A percentile compares a stretch with the other conserved stretches of the same genome.
Conservation (phyloP, 2,113 vertebrate genomes). For the Tichodroma muraria region DNA sequence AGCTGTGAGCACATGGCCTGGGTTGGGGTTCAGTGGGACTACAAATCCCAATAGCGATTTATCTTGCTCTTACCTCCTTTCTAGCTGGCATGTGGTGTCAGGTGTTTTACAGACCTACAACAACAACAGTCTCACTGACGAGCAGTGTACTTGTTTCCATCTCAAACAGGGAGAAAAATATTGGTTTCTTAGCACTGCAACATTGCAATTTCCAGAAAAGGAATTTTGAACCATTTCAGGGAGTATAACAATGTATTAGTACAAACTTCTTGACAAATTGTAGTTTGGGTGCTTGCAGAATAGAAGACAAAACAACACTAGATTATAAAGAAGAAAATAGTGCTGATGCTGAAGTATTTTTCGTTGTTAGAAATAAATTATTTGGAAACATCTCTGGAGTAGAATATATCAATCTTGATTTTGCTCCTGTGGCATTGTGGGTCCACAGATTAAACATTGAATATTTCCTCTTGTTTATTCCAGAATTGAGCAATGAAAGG, state of each 20-base stretch:
- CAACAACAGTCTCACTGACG: not conserved
- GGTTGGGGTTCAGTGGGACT: not conserved
- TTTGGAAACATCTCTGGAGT: not conserved
- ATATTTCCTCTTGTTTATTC: not conserved
- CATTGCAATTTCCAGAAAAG: not conserved
- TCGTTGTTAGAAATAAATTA: not conserved
- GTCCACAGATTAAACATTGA: not conserved
- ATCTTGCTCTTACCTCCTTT: not conserved
- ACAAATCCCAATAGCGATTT: not conserved
- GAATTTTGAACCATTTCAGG: not conserved
- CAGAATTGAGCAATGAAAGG: not conserved
- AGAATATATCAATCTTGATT: not conserved
- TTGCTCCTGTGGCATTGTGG: not conserved
- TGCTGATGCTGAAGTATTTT: not conserved
- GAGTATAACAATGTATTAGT: not conserved
- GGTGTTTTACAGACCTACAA: not conserved
- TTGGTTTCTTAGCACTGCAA: not conserved
- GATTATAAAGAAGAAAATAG: not conserved
- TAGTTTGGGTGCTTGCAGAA: not conserved
- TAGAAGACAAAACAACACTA: not conserved
- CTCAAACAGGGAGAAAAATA: not conserved
- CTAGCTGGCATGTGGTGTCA: not conserved
- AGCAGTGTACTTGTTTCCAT: not conserved
- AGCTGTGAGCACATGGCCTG: not conserved
- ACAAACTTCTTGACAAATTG: not conserved